Percentiles rank a stretch among this genome's conserved stretches.
Conservation (phyloP, 2,113 vertebrate genomes). For the Chrysemys picta region DNA sequence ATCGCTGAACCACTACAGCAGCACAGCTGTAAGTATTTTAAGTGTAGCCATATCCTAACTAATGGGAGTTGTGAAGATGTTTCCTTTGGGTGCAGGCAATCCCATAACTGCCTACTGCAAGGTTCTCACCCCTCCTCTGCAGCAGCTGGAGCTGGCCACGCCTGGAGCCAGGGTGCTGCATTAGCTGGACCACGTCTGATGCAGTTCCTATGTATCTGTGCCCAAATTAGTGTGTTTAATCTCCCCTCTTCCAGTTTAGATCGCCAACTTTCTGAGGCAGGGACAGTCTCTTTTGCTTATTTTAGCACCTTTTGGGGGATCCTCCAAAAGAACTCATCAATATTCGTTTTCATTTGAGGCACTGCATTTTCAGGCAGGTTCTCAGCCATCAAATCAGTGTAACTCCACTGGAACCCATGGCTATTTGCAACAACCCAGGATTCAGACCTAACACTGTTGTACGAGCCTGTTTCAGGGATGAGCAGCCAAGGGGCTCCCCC, state of each 20-base stretch:
- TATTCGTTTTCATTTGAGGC: neutral
- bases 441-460: fast-evolving
- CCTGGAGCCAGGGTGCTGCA: neutral
- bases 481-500: conserved; percentile 55
- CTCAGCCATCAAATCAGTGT: conserved; percentile 10
- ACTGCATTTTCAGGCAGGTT: neutral
- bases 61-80: neutral
- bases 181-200: neutral
- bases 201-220: neutral
- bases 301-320: neutral
- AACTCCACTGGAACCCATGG: neutral
- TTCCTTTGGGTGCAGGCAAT: neutral
- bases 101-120: neutral
- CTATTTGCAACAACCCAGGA: neutral
- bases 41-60: neutral
- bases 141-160: neutral
- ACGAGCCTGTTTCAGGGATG: conserved; percentile 24
- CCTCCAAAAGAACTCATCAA: neutral
- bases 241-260: fast-evolving
- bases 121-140: neutral
- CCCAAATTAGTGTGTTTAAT: neutral
- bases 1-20: too few relatives aligned
- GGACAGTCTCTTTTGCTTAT: neutral
- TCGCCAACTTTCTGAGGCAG: neutral
- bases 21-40: too few relatives aligned